A percentile compares a stretch with the other conserved stretches of the same genome.
Evolutionary conservation across 2,113 vertebrate species (phyloP).

Genomic region (Panurus biarmicus): DNA sequence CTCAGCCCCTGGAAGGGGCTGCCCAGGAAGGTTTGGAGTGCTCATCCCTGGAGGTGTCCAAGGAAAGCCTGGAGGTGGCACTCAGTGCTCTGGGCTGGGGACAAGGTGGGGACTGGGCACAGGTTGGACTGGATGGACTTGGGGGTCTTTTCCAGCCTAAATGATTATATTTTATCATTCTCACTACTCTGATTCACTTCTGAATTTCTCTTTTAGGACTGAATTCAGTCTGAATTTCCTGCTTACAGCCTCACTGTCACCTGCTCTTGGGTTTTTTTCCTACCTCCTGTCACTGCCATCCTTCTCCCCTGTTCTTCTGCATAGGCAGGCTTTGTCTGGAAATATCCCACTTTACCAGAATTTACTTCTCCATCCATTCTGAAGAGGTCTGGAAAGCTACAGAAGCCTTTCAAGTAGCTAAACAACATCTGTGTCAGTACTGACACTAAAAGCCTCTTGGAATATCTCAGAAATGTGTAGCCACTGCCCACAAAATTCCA

Average conservation of each 20-base stretch:
- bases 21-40: background rate
- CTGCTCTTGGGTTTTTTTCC: background rate
- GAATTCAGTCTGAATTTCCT: background rate
- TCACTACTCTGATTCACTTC: background rate
- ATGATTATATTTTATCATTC: background rate
- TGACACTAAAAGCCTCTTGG: background rate
- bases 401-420: background rate
- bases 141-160: background rate
- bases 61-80: fast-evolving
- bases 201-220: background rate
- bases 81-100: background rate
- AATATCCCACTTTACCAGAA: background rate
- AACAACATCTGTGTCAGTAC: background rate
- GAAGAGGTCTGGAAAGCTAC: background rate
- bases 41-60: background rate
- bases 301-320: background rate
- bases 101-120: background rate
- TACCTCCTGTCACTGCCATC: background rate
- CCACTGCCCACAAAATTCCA: background rate
- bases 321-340: background rate
- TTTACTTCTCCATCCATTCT: background rate
- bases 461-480: background rate
- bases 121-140: fast-evolving
- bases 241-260: background rate
- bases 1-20: fast-evolving